Percentiles rank a stretch among this genome's conserved stretches.
Evolutionary conservation across 2,888 invertebrate genomes (phyloP).

Genomic region (Latrodectus elegans): DNA sequence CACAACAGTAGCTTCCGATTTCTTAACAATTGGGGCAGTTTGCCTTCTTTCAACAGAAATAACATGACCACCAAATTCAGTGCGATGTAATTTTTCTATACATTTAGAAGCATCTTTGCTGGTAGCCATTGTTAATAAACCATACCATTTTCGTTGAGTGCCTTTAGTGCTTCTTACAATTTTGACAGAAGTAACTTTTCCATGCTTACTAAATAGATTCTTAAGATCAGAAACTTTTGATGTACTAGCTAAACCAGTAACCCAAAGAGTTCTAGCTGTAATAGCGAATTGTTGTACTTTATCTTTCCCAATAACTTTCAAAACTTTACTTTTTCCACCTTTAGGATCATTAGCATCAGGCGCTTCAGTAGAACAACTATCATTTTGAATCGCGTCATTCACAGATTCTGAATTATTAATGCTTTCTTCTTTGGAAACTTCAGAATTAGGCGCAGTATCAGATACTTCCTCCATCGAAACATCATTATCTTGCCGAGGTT

Average conservation of each 20-base stretch:
- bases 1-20: constrained; percentile 29
- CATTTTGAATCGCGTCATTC: constrained; percentile 17
- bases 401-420: constrained; percentile 6
- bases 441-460: constrained; percentile 11
- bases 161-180: constrained; percentile 93
- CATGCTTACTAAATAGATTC: constrained; percentile 89
- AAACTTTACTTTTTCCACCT: constrained; percentile 36
- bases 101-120: constrained; percentile 78
- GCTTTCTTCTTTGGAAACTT: constrained; percentile 21
- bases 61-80: constrained; percentile 94
- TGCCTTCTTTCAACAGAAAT: constrained; percentile 86
- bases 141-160: constrained; percentile 86
- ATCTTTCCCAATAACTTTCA: constrained; percentile 66
- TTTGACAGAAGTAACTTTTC: constrained; percentile 86
- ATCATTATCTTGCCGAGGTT: constrained; percentile 31
- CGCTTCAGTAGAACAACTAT: background rate
- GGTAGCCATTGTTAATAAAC: constrained; percentile 95
- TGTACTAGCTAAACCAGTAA: constrained; percentile 91
- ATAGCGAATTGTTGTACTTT: constrained; percentile 55
- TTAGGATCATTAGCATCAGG: constrained; percentile 45
- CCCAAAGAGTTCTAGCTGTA: constrained; percentile 87
- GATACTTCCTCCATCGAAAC: background rate
- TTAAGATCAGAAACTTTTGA: constrained; percentile 96
- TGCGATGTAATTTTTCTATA: constrained; percentile 87
- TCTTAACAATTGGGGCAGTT: constrained; percentile 52